Evolutionary conservation across 2,888 invertebrate species (phyloP), one percentile per base, ranked within the genome.

Genomic region (Cataglyphis livida): DNA sequence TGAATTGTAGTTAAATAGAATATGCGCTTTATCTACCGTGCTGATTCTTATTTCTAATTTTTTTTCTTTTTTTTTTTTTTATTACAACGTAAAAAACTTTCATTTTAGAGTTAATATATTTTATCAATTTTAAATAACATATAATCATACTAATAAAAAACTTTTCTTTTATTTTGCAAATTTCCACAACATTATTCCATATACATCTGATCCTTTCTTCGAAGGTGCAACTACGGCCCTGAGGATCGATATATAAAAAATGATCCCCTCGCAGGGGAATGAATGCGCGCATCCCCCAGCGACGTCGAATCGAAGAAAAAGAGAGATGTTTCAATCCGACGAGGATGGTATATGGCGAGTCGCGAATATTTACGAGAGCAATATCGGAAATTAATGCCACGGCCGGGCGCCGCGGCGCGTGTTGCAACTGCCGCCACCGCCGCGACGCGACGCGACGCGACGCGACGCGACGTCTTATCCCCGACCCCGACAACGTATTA

Each of bases 301-400:
- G 48, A 54, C 70, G 81, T 70, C 32, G 44, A 61, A 18, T 57
- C 38, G 48, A 71, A 61, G 66, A 76, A 79, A 64, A 35, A 81
- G 68, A 81, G 62, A 83, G 21, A 21, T 54, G 73, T 87, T 89
- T 82, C 89, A 86, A 90, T 89, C 87, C 81, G 59, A 44, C 25
- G 76, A 68, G 64, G 76, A 82, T 70, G 51, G 57, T 61, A 12
- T 65, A 35, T 74, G 59, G 57, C 71, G 88, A 86, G 84, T 87
- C 87, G 79, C 85, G 91, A 88, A 91, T 91, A 91, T 91, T 91
- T 91, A 91, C 91, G 89, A 90, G 85, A 86, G 90, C 85, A 90
- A 91, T 91, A 90, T 91, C 86, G 88, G 84, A 84, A 91, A 91
- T 89, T 88, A 90, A 91, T 91, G 90, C 87, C 84, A 62, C 25